Percentiles rank a stretch among this genome's conserved stretches.
phyloP scores from a whole-genome alignment of 2,113 vertebrate species.

The Cromileptes altivelis region DNA sequence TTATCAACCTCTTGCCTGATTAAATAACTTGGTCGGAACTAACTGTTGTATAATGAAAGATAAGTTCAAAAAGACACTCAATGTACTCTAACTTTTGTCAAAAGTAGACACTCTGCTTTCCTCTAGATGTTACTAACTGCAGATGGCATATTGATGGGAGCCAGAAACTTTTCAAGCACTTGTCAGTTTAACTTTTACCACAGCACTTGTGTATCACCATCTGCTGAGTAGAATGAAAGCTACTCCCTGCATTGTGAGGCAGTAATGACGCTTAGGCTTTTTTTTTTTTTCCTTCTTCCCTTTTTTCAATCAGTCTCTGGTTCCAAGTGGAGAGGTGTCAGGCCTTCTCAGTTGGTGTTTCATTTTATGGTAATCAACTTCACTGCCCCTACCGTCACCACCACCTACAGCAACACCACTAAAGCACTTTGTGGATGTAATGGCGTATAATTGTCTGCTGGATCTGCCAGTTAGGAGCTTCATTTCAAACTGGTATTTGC shows the following conservation, averaged over 20 bases:
- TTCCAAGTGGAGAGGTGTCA: slow-evolving; percentile 51
- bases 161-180: slow-evolving; percentile 44
- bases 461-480: slow-evolving; percentile 56
- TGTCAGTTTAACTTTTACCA: slow-evolving; percentile 45
- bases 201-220: slow-evolving; percentile 18
- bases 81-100: not conserved
- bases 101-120: not conserved
- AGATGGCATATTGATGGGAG: slow-evolving; percentile 46
- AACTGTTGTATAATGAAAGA: not conserved
- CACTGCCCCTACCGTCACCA: slow-evolving; percentile 21
- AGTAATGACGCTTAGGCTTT: not conserved
- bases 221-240: slow-evolving; percentile 12
- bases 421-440: slow-evolving; percentile 74
- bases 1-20: too few relatives aligned
- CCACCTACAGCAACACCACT: slow-evolving; percentile 42
- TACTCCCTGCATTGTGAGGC: slow-evolving; percentile 22
- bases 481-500: slow-evolving; percentile 64
- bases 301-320: slow-evolving; percentile 36
- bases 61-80: not conserved
- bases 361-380: slow-evolving; percentile 64
- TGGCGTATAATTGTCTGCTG: slow-evolving; percentile 71
- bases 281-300: not conserved
- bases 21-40: too few relatives aligned
- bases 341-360: slow-evolving; percentile 58
- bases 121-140: slow-evolving; percentile 15